Evolutionary conservation across 1,140 invertebrate genomes (phyloP), one percentile per base, ranked within the genome.

Genomic region (Wiebesia pumilae): DNA sequence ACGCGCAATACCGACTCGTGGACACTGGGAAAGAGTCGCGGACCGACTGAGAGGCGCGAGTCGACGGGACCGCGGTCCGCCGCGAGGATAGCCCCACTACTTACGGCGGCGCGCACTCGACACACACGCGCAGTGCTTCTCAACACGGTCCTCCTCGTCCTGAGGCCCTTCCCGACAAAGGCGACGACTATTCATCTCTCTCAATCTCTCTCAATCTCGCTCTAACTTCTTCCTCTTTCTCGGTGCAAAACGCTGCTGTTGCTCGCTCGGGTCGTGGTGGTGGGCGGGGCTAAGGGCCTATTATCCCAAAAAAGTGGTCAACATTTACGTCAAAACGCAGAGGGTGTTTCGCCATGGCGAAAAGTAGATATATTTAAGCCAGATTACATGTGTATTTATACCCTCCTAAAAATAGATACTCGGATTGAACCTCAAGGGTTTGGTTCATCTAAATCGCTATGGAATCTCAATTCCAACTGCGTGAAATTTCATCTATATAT

Each of bases 11-110:
- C n/a, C 3, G 10, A n/a, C 27, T 51, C 73, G 27, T 65, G 51
- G 54, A n/a, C 88, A 89, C 91, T 90, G 90, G 92, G 89, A 90
- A 91, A 93, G 92, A 92, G 91, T 90, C 91, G 91, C 92, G 91
- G 92, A 89, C 91, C 90, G 92, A 93, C 92, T 93, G 92, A 92
- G 54, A 91, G 89, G 89, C 90, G 90, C 89, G 90, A 91, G 90
- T 86, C 88, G 87, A 88, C 38, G 58, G 40, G 33, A 21, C 40
- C 35, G 73, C 54, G 1, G n/a, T 10, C 19, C 71, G 65, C 21
- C 43, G 38, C 54, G 35, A 43, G 47, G 81, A 75, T 30, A 75
- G 33, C 81, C 87, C 91, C 82, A 84, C 71, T 90, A 91, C 89
- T 90, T 91, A 91, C 92, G 91, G 91, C 91, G 90, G 90, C 88